phyloP scores from a whole-genome alignment of 2,888 invertebrate genomes.

The Protophormia terraenovae region DNA sequence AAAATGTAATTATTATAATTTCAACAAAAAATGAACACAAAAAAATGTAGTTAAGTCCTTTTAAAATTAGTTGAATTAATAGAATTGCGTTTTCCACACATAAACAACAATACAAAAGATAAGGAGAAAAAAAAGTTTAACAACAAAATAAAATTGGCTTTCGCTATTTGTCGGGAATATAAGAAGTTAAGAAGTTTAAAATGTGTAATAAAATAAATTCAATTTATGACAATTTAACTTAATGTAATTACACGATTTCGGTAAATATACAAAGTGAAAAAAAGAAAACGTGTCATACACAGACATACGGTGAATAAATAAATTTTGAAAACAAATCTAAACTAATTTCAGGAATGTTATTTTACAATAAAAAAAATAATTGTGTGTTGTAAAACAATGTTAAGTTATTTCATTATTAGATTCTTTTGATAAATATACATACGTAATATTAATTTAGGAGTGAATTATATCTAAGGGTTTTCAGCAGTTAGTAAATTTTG shows the following conservation, averaged over 20 bases:
- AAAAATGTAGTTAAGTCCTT: neutral
- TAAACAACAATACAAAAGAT: neutral
- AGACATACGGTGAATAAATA: neutral
- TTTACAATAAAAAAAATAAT: neutral
- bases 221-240: constrained; percentile 28
- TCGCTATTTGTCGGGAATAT: neutral
- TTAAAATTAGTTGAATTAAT: neutral
- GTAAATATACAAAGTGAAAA: neutral
- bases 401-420: too few species aligned
- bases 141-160: neutral
- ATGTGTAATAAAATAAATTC: constrained; percentile 22
- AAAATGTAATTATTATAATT: too few species aligned
- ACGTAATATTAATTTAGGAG: too few species aligned
- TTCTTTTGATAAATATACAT: too few species aligned
- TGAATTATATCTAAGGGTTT: too few species aligned
- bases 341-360: neutral
- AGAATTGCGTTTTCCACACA: neutral
- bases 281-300: neutral
- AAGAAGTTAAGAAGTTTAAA: constrained; percentile 8
- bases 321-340: neutral
- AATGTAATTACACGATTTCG: constrained; percentile 29
- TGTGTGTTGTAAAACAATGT: neutral
- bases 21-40: neutral
- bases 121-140: neutral
- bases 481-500: too few species aligned